Conservation (phyloP, 2,797 vertebrate genomes). For the Poeciliopsis paucimaculata region DNA sequence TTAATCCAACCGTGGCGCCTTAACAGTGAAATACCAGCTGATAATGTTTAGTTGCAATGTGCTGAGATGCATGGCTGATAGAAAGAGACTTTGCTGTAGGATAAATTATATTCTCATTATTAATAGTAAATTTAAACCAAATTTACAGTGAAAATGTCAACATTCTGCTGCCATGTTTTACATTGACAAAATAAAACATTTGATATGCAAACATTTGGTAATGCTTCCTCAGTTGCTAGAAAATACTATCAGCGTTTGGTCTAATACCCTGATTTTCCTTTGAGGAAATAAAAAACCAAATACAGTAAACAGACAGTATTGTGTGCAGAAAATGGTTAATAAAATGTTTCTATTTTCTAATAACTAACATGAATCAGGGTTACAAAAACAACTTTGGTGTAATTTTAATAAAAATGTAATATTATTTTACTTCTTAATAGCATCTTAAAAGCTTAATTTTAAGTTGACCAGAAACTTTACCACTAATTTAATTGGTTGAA, state of each 20-base stretch:
- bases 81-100: neutral
- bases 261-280: neutral
- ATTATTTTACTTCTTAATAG: neutral
- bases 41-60: neutral
- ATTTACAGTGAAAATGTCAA: neutral
- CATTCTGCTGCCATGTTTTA: neutral
- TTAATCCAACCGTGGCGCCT: slow-evolving; percentile 42
- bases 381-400: neutral
- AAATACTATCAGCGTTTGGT: neutral
- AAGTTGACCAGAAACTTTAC: neutral
- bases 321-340: neutral
- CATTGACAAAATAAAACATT: neutral
- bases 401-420: neutral
- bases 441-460: neutral
- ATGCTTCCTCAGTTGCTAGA: neutral
- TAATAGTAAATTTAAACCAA: neutral
- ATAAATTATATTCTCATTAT: neutral
- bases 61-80: neutral
- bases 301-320: neutral
- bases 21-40: neutral
- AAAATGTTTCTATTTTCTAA: neutral
- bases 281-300: neutral
- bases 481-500: neutral
- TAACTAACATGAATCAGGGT: neutral
- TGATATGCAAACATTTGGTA: neutral